A percentile compares a stretch with the other conserved stretches of the same genome.
Evolutionary conservation across 2,797 vertebrate genomes (phyloP).

Genomic region (Potorous gilbertii): DNA sequence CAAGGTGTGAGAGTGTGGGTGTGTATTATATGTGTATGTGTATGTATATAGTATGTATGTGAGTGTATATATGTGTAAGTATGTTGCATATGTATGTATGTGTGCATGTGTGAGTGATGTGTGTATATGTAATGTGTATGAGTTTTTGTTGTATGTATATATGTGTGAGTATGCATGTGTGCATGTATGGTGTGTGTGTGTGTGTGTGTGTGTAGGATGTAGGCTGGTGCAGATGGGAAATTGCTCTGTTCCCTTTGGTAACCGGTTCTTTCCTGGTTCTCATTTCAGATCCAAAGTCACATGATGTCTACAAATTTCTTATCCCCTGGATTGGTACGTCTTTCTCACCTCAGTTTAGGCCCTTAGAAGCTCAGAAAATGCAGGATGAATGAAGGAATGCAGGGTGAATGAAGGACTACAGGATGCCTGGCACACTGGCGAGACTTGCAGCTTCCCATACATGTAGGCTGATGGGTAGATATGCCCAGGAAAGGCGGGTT

Average conservation of each 20-base stretch:
- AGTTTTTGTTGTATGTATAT: too few species aligned
- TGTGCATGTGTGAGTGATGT: too few species aligned
- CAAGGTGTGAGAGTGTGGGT: too few species aligned
- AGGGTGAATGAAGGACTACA: not conserved
- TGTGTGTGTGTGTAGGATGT: not conserved
- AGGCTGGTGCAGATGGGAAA: not conserved
- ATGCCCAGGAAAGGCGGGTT: not conserved
- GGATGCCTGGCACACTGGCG: not conserved
- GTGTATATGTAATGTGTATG: too few species aligned
- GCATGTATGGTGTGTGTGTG: not conserved
- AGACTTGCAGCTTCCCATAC: not conserved
- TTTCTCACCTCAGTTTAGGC: not conserved
- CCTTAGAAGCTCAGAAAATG: not conserved
- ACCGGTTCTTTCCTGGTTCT: not conserved
- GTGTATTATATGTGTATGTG: not conserved
- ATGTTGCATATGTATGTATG: not conserved
- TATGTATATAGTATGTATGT: not conserved
- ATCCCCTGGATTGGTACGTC: not conserved
- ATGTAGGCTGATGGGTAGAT: not conserved
- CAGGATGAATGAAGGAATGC: not conserved
- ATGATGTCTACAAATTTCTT: not conserved
- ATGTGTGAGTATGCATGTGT: rapidly evolving
- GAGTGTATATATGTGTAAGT: too few species aligned
- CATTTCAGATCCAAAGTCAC: not conserved
- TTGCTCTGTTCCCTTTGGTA: not conserved